Conservation (phyloP, 2,797 vertebrate species). For the Stomatorhinus walkeri region DNA sequence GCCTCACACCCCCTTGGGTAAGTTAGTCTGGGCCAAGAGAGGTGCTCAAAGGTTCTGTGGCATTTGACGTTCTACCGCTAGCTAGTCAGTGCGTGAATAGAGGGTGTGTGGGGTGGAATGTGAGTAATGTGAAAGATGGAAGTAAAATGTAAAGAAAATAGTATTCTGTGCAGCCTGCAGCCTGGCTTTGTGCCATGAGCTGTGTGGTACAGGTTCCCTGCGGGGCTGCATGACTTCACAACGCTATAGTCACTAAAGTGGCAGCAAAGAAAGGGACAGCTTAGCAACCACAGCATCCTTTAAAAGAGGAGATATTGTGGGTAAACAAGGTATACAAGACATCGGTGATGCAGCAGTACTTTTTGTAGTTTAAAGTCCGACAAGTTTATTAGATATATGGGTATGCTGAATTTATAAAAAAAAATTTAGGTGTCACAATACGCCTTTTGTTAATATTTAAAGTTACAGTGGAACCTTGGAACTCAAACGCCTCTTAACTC, state of each 20-base stretch:
- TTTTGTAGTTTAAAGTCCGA: not conserved
- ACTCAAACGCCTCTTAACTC: not conserved
- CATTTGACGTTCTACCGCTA: not conserved
- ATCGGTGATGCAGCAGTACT: not conserved
- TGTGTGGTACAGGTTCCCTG: not conserved
- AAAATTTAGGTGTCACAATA: not conserved
- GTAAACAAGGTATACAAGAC: not conserved
- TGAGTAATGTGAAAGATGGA: not conserved
- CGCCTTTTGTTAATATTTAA: not conserved
- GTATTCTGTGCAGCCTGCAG: not conserved
- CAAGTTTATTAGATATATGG: not conserved
- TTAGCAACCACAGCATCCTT: not conserved
- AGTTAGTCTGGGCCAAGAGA: not conserved
- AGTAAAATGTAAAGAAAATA: not conserved
- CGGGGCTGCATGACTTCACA: not conserved
- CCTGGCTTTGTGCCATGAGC: not conserved
- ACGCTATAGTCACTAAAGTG: not conserved
- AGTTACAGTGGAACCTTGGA: not conserved
- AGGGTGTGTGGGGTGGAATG: not conserved
- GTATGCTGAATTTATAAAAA: not conserved
- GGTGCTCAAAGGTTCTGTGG: not conserved
- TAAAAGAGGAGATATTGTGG: not conserved
- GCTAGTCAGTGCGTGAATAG: not conserved
- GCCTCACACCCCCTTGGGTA: not conserved
- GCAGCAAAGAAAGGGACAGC: not conserved